Percentiles rank a stretch among this genome's conserved stretches.
phyloP scores from a whole-genome alignment of 2,888 invertebrate species.

The Anoncus sp. region DNA sequence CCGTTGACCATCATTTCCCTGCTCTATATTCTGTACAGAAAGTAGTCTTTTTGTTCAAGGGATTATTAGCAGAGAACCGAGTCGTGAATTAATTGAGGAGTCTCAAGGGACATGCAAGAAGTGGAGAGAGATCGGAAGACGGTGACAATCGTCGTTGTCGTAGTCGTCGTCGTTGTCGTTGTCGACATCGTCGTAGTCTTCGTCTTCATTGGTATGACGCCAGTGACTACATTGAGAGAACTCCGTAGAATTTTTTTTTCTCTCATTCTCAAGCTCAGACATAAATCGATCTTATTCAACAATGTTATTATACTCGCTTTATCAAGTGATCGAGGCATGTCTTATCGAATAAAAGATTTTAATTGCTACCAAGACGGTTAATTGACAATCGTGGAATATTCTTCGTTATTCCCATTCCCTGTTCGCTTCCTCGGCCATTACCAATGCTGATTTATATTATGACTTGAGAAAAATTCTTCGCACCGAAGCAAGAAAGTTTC shows the following conservation, averaged over 20 bases:
- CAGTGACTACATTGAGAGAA: conserved; percentile 9
- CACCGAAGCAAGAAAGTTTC: conserved; percentile 17
- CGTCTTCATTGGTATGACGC: conserved; percentile 2
- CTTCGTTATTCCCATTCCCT: conserved; percentile 8
- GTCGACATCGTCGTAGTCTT: conserved; percentile 61
- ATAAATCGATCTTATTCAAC: conserved; percentile 42
- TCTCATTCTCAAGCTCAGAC: conserved; percentile 7
- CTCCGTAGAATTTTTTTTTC: conserved; percentile 11
- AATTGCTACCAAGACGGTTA: conserved; percentile 46
- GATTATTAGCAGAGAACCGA: conserved; percentile 75
- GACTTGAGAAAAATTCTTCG: conserved; percentile 28
- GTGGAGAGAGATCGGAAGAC: conserved; percentile 29
- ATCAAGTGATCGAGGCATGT: conserved; percentile 58
- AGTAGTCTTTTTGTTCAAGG: conserved; percentile 70
- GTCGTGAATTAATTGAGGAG: conserved; percentile 74
- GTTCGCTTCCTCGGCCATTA: conserved; percentile 28
- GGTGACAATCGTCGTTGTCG: conserved; percentile 60
- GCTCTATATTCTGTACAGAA: not conserved
- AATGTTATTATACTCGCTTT: conserved; percentile 45
- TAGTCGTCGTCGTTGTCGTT: conserved; percentile 62
- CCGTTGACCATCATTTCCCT: no score
- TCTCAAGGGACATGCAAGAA: conserved; percentile 14
- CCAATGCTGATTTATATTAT: conserved; percentile 57
- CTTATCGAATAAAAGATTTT: conserved; percentile 54
- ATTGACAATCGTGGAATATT: conserved; percentile 49